Evolutionary conservation across 1,140 invertebrate species (phyloP).

Genomic region (Pristionchus pacificus): DNA sequence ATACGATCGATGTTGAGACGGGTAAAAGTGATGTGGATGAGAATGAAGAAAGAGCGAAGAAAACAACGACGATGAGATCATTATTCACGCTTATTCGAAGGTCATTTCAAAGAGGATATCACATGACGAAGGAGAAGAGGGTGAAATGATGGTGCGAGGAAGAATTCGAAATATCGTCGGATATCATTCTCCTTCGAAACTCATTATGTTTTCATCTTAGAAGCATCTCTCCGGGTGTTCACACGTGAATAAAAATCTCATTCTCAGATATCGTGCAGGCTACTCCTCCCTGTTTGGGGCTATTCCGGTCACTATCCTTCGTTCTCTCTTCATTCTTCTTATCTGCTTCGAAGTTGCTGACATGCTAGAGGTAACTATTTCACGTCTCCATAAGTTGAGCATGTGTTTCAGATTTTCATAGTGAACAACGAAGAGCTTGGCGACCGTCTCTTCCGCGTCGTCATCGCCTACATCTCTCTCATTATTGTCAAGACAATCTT

Average conservation of each 20-base stretch:
- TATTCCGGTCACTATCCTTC: constrained; percentile 43
- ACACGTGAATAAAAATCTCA: constrained; percentile 37
- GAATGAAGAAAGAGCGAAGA: no score
- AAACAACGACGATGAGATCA: no score
- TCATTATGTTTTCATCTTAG: no score
- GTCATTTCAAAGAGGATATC: no score
- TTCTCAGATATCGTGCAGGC: constrained; percentile 38
- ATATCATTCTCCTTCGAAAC: no score
- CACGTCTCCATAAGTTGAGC: neutral
- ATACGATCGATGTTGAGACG: no score
- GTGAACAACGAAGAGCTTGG: constrained; percentile 34
- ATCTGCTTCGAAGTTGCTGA: constrained; percentile 48
- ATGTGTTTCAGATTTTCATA: neutral
- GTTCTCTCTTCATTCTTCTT: constrained; percentile 48
- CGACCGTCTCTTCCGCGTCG: constrained; percentile 42
- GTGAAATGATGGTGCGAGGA: no score
- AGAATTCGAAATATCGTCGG: no score
- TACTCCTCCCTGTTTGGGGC: constrained; percentile 34
- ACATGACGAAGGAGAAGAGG: no score
- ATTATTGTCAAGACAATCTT: constrained; percentile 51
- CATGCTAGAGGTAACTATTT: constrained; percentile 44
- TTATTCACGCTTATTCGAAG: no score
- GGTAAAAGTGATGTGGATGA: constrained; percentile 40
- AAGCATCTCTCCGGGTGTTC: no score
- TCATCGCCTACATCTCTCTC: constrained; percentile 42